Evolutionary conservation across 2,888 invertebrate genomes (phyloP).

Genomic region (Chloroclysta siterata): DNA sequence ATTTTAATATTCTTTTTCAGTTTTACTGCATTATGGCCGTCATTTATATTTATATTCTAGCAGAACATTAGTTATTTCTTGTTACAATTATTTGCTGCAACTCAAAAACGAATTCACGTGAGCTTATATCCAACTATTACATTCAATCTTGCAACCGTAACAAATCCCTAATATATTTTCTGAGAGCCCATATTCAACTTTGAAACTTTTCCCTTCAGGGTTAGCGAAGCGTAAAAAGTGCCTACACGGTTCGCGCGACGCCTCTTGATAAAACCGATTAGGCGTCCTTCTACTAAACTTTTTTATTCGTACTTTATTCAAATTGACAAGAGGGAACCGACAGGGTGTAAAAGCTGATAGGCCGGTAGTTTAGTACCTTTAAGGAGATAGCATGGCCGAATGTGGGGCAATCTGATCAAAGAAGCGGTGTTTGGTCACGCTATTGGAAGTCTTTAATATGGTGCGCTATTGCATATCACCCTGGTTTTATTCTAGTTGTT

Average conservation of each 20-base stretch:
- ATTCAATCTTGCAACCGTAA: conserved; percentile 15
- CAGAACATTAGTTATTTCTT: too few relatives aligned
- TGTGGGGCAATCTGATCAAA: conserved; percentile 67
- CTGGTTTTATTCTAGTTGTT: too few relatives aligned
- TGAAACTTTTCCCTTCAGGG: conserved; percentile 52
- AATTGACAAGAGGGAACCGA: conserved; percentile 65
- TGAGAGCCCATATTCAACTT: conserved; percentile 41
- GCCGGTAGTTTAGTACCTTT: conserved; percentile 62
- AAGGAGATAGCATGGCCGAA: conserved; percentile 56
- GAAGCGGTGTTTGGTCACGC: conserved; percentile 57
- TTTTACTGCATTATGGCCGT: too few relatives aligned
- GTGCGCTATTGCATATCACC: neutral
- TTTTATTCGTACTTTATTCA: conserved; percentile 73
- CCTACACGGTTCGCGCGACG: conserved; percentile 56
- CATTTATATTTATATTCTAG: too few relatives aligned
- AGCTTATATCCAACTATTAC: conserved; percentile 10
- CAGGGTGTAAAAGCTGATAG: conserved; percentile 71
- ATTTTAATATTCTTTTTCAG: too few relatives aligned
- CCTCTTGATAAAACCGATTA: conserved; percentile 67
- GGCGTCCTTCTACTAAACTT: conserved; percentile 65
- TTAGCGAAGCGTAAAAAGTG: conserved; percentile 60
- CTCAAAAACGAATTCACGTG: neutral
- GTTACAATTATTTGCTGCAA: too few relatives aligned
- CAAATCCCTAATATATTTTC: conserved; percentile 19
- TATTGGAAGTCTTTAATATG: neutral